Evolutionary conservation across 2,113 vertebrate species (phyloP), one percentile per base, ranked within the genome.

Genomic region (Peucedramus taeniatus): DNA sequence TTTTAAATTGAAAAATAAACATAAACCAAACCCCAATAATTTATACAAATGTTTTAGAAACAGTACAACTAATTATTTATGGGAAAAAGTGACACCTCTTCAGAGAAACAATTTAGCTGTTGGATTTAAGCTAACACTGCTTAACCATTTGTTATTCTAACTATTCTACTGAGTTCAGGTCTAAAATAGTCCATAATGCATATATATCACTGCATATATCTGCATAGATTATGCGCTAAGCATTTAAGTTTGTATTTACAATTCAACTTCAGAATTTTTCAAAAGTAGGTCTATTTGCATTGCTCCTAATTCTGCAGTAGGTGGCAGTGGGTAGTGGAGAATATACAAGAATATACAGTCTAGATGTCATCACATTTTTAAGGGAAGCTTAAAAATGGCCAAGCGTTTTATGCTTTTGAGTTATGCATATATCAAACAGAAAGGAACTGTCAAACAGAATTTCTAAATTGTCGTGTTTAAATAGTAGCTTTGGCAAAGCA

Each of bases 321-420:
- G 96, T 97, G 97, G 97, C 97, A 97, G 97, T 97, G 96, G 96
- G 92, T 96, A 94, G 96, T 96, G 97, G 92, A 95, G 87, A 97
- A 98, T 97, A 93, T 81, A 89, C 71, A 89, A 57, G 80, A 80
- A 53, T 59, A 83, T 61, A 33, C 54, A 50, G 72, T 75, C 82
- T 71, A 84, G 84, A 77, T 89, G 49, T 77, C 74, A 93, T 64
- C 69, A 71, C 53, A 59, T 65, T 90, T 87, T 89, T 90, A 92
- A 93, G 66, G 87, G 70, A 90, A 87, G 71, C 74, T 88, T 95
- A 83, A 81, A 93, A 91, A 86, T 80, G 86, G 66, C 84, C 88
- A 95, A 91, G 78, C 10, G 12, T 94, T 96, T 94, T 84, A 91
- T 91, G 70, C 87, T 94, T 94, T 87, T 89, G 89, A 87, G 66